These are phyloP conservation scores for Spilarctia lutea DNA, from an alignment of 2,888 invertebrate species.

Conservation along the genomic window DNA sequence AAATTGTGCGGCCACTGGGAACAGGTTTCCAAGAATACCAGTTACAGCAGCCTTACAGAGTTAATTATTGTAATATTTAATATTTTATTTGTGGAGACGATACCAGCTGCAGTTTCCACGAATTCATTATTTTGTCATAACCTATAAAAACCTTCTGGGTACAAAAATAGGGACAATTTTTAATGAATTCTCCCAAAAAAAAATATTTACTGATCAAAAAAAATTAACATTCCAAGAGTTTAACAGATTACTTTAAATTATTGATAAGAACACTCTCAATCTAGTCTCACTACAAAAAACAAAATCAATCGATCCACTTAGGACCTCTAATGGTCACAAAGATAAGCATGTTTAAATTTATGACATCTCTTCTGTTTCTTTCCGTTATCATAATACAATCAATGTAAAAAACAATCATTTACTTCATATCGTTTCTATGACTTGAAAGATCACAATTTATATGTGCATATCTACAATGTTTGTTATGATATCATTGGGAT, in stretches of 20 bases:
- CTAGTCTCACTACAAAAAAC: not conserved
- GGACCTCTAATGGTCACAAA: not conserved
- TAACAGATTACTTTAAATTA: not conserved
- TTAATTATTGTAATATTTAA: conserved; percentile 38
- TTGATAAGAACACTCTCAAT: not conserved
- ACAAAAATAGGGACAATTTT: no score
- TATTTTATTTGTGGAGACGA: not conserved
- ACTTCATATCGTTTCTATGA: not conserved
- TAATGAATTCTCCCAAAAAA: not conserved
- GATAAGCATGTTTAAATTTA: not conserved
- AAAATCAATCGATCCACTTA: not conserved
- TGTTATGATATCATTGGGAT: not conserved
- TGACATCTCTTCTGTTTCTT: not conserved
- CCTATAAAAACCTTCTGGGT: not conserved
- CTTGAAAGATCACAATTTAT: not conserved
- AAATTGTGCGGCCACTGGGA: conserved; percentile 39
- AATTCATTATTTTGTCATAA: not conserved
- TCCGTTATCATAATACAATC: not conserved
- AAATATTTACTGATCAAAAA: not conserved
- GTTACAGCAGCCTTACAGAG: conserved; percentile 31
- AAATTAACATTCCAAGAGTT: not conserved
- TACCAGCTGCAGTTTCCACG: not conserved
- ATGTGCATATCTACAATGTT: not conserved
- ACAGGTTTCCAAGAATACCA: conserved; percentile 40
- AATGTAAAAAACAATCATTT: not conserved